Base-by-base conservation (phyloP, 2,797 vertebrate species). In the Amblyopsis hoosieri region DNA sequence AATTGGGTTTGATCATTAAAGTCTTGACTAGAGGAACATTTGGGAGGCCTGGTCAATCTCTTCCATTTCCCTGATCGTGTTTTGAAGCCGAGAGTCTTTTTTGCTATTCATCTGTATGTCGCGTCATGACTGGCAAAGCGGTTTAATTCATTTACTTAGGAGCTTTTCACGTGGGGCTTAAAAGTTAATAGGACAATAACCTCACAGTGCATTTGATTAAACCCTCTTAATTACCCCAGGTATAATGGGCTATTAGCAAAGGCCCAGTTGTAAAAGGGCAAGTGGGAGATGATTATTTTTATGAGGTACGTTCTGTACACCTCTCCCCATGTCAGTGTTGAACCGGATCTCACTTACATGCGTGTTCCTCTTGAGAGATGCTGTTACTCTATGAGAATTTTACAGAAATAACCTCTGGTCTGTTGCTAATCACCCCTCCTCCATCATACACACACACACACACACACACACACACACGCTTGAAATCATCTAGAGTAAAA, bases 211-310 rank as follows among this genome's bases (percentile, higher is more conserved):
- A 86, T 90, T 91, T 88, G 87, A 91, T 91, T 92, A 90, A 91
- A 90, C 76, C 86, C 82, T 85, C 84, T 92, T 91, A 90, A 91
- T 91, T 90, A 91, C 83, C 80, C 76, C 87, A 89, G 87, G 89
- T 89, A 86, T 88, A 89, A 90, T 89, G 83, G 87, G 80, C 88
- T 89, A 86, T 92, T 92, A 90, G 85, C 81, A 74, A 81, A 83
- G 80, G 81, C 77, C 84, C 78, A 67, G 81, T 85, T 87, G 87
- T 86, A 81, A 89, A 90, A 90, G 84, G 87, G 85, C 88, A 89
- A 87, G 71, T 81, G 83, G 86, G 87, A 88, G 83, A 86, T 86
- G 77, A 90, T 89, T 85, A 84, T 89, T 85, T 89, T 90, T 86
- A 90, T 77, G 84, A 88, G 83, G 75, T 80, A 58, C 78, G 85